Conservation (phyloP, 2,797 vertebrate species). For the Adelosebastes latens region DNA sequence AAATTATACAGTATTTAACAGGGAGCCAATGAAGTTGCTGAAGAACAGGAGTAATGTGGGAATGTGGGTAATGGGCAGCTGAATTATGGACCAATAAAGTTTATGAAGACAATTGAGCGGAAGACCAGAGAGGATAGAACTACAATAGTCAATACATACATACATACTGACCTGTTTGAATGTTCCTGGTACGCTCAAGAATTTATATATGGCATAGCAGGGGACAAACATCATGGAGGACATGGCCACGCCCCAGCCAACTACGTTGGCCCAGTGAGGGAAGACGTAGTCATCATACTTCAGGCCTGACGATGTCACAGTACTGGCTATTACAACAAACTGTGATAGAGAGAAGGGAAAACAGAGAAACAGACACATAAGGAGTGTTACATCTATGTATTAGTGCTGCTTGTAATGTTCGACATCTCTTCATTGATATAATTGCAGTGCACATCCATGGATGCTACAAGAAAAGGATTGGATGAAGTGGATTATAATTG, state of each 20-base stretch:
- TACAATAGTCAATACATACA: not conserved
- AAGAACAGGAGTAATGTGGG: not conserved
- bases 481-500: not conserved
- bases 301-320: conserved; percentile 89
- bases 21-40: not conserved
- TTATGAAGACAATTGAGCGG: not conserved
- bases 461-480: not conserved
- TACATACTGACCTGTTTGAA: conserved; percentile 89
- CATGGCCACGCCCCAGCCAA: conserved; percentile 93
- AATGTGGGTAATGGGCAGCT: too few relatives aligned
- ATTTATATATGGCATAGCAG: conserved; percentile 91
- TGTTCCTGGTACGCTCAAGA: conserved; percentile 87
- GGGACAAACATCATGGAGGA: conserved; percentile 97
- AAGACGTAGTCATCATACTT: conserved; percentile 94
- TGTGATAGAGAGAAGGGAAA: conserved; percentile 51
- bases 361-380: not conserved
- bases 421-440: not conserved
- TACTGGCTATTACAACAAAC: conserved; percentile 97
- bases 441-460: not conserved
- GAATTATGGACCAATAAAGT: not conserved
- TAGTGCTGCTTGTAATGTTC: not conserved
- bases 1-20: not conserved
- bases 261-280: conserved; percentile 89
- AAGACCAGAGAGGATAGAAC: not conserved
- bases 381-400: not conserved